Conservation (phyloP, 1,140 invertebrate genomes). For the Polyergus mexicanus region DNA sequence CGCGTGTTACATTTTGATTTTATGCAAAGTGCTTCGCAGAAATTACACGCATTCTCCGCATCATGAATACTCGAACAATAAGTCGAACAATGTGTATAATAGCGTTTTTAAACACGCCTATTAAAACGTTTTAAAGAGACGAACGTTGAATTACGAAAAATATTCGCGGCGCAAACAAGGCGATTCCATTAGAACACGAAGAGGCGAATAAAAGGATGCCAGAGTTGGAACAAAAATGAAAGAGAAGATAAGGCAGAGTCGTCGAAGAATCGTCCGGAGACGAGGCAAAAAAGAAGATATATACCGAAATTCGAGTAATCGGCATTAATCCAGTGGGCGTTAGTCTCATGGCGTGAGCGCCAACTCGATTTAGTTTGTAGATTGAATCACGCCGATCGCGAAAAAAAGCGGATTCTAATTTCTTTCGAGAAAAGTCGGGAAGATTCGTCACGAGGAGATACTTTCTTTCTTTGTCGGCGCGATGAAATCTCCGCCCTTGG, state of each 20-base stretch:
- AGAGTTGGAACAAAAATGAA: not conserved
- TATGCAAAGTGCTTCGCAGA: not conserved
- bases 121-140: not conserved
- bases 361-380: conserved; percentile 71
- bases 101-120: not conserved
- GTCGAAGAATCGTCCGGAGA: conserved; percentile 47
- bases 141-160: not conserved
- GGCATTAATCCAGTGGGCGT: conserved; percentile 62
- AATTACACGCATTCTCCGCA: not conserved
- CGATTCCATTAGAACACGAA: conserved; percentile 48
- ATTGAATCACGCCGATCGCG: conserved; percentile 67
- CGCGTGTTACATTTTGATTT: conserved; percentile 51
- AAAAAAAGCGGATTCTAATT: conserved; percentile 73
- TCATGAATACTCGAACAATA: not conserved
- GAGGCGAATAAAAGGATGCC: not conserved
- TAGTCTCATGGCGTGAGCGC: conserved; percentile 58
- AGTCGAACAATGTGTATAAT: not conserved
- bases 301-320: conserved; percentile 50
- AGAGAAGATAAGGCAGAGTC: not conserved
- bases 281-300: conserved; percentile 46
- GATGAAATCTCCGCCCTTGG: conserved; percentile 44
- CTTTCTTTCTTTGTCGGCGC: not conserved
- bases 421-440: conserved; percentile 57
- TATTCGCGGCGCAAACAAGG: not conserved
- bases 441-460: conserved; percentile 55